Evolutionary conservation across 2,888 invertebrate genomes (phyloP).

Genomic region (Salticus scenicus): DNA sequence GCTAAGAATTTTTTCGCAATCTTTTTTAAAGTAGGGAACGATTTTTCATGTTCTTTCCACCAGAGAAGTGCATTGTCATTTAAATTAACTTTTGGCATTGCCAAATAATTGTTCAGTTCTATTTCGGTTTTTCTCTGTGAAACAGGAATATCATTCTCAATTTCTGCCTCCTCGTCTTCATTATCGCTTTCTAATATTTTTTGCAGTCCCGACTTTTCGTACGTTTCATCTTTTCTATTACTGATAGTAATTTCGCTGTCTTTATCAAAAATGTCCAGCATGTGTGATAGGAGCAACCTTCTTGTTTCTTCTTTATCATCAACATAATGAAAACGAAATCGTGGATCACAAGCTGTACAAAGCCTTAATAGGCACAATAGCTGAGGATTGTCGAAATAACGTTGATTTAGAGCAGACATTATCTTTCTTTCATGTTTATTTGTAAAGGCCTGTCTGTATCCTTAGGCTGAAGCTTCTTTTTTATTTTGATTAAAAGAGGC

Average conservation of each 20-base stretch:
- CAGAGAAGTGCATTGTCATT: constrained; percentile 12
- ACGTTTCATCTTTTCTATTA: not conserved
- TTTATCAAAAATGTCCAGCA: not conserved
- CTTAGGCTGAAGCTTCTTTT: not conserved
- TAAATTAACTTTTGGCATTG: not conserved
- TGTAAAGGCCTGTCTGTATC: not conserved
- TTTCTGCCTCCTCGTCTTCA: not conserved
- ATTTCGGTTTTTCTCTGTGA: not conserved
- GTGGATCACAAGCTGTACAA: not conserved
- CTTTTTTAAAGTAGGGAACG: not conserved
- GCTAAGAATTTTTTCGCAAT: constrained; percentile 29
- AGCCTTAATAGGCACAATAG: not conserved
- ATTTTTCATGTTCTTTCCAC: constrained; percentile 19
- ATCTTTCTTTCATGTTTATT: not conserved
- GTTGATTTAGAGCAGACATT: not conserved
- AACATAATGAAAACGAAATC: not conserved
- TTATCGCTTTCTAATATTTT: not conserved
- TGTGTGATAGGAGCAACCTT: not conserved
- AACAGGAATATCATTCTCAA: not conserved
- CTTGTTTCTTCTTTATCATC: not conserved
- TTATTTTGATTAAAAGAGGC: not conserved
- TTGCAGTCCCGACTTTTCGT: not conserved
- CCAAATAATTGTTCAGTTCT: not conserved
- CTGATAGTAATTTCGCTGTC: not conserved
- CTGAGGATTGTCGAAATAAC: not conserved